These are phyloP conservation scores for Odocoileus hemionus DNA, from an alignment of 2,113 vertebrate species.

Conservation along the genomic window DNA sequence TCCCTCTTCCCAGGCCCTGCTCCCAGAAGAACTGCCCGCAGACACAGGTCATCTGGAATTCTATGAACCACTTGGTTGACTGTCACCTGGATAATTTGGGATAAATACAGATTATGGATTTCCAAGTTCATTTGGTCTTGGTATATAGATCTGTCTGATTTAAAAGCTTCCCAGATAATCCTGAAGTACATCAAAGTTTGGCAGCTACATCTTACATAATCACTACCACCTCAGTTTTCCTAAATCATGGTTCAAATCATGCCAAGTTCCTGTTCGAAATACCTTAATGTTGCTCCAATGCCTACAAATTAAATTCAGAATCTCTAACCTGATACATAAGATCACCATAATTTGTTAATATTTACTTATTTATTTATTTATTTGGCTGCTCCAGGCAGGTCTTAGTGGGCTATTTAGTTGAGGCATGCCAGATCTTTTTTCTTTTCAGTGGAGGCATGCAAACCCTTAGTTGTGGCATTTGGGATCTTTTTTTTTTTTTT, in stretches of 20 bases:
- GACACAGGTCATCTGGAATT: not conserved
- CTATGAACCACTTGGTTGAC: not conserved
- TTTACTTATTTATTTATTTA: not conserved
- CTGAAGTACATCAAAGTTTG: not conserved
- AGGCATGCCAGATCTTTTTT: not conserved
- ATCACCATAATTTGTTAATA: not conserved
- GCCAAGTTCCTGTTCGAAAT: not conserved
- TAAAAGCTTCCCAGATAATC: not conserved
- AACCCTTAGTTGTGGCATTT: not conserved
- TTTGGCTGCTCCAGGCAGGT: not conserved
- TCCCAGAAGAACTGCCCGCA: not conserved
- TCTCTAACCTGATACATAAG: not conserved
- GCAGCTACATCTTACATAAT: not conserved
- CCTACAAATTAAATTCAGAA: not conserved
- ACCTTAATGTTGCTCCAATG: not conserved
- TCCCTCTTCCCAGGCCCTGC: not conserved
- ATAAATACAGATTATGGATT: not conserved
- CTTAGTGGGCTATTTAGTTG: not conserved
- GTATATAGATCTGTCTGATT: not conserved
- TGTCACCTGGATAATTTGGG: not conserved
- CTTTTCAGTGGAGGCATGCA: not conserved
- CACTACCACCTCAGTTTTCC: not conserved
- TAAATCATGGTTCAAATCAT: not conserved
- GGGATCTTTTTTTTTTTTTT: not conserved
- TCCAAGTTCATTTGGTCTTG: not conserved